phyloP scores from a whole-genome alignment of 2,797 vertebrate species.

The Cyprinodon diabolis region DNA sequence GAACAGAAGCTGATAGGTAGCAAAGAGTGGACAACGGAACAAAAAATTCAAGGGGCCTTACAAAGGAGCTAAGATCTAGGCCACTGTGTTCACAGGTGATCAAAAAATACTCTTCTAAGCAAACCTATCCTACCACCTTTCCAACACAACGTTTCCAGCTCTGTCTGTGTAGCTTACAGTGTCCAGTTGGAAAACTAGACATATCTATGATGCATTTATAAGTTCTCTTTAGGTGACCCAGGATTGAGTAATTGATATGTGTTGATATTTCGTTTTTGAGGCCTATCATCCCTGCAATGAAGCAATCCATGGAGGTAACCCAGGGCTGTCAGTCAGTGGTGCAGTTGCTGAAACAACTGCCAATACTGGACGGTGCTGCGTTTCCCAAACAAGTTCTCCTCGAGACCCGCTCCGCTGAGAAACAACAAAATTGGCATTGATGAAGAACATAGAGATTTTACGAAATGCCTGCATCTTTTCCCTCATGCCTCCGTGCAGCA shows the following conservation, averaged over 20 bases:
- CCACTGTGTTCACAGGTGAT: constrained; percentile 70
- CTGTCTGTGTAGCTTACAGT: constrained; percentile 57
- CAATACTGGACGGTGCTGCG: constrained; percentile 36
- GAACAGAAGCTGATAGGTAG: constrained; percentile 62
- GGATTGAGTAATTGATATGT: constrained; percentile 78
- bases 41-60: constrained; percentile 55
- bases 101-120: constrained; percentile 65
- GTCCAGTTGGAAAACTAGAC: constrained; percentile 73
- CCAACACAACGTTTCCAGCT: constrained; percentile 55
- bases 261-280: constrained; percentile 76
- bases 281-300: constrained; percentile 38
- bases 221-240: constrained; percentile 66
- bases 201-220: constrained; percentile 74
- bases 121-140: constrained; percentile 70
- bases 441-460: constrained; percentile 55
- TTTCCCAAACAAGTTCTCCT: constrained; percentile 34
- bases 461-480: constrained; percentile 15
- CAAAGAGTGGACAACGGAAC: constrained; percentile 58
- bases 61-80: constrained; percentile 77
- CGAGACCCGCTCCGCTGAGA: constrained; percentile 37
- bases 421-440: constrained; percentile 59
- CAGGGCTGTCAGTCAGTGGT: constrained; percentile 35
- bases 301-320: constrained; percentile 35
- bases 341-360: constrained; percentile 29
- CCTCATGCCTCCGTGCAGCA: constrained; percentile 88